Base-by-base conservation (phyloP, 2,113 vertebrate genomes). In the Clarias batrachus region DNA sequence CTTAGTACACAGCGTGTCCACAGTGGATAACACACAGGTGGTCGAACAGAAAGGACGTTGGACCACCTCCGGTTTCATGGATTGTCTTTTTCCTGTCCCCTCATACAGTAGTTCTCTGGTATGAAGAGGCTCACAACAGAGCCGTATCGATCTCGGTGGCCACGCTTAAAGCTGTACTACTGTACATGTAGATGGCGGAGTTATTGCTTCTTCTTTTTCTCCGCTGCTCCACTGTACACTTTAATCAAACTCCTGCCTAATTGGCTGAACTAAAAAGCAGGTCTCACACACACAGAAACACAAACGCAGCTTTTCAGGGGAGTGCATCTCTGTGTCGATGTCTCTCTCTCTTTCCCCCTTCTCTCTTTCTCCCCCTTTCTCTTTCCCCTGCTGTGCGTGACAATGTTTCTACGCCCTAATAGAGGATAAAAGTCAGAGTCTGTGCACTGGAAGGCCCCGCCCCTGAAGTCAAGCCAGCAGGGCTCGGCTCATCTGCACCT, bases 71-170 rank as follows among this genome's bases (percentile, higher is more conserved):
- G 12, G 59, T 41, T 41, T 56, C 23, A 30, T 17, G 25, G 33
- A 30, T 41, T 57, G 60, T 84, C 59, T 74, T 25, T 25, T 79
- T 52, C 33, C 70, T 52, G 87, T 91, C 77, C 77, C 83, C 88
- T 79, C 65, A 66, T 88, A 37, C 33, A 37, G 33, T 37, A 87
- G 87, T 93, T 90, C 92, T 92, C 91, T 90, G 81, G 90, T 62
- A 63, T 86, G 89, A 93, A 94, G 91, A 92, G 91, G 93, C 92
- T 91, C 91, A 92, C 92, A 93, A 62, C 30, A 92, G 89, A 92
- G 89, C 88, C 84, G 90, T 92, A 93, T 94, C 93, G 93, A 95
- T 93, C 93, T 90, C 88, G 92, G 93, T 88, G 88, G 88, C 91
- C 87, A 91, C 91, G 89, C 87, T 48, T 91, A 85, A 86, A 89